A percentile compares a stretch with the other conserved stretches of the same genome.
Evolutionary conservation across 2,113 vertebrate species (phyloP).

Genomic region (Hymenochirus boettgeri): DNA sequence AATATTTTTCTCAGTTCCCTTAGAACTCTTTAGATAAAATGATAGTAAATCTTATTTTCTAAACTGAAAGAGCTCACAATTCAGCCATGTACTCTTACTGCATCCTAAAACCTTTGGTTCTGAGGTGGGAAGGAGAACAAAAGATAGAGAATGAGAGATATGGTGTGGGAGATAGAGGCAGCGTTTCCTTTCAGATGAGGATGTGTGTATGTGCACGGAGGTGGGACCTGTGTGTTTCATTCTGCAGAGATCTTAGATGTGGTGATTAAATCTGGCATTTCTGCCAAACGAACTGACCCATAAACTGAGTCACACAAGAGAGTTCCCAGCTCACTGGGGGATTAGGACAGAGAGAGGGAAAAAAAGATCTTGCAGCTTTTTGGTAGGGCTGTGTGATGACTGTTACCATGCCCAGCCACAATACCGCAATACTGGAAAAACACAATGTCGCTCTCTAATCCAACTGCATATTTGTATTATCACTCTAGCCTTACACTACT

Average conservation of each 20-base stretch:
- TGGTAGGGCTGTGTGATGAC: slow-evolving; percentile 13
- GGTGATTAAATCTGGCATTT: slow-evolving; percentile 43
- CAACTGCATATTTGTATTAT: no score
- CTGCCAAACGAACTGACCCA: slow-evolving; percentile 41
- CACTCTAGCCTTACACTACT: no score
- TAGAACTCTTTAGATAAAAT: no score
- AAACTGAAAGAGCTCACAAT: no score
- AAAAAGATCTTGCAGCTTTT: slow-evolving; percentile 24
- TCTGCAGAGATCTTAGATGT: slow-evolving; percentile 40
- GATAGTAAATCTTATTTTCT: no score
- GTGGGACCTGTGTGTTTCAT: slow-evolving; percentile 20
- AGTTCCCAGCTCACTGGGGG: slow-evolving; percentile 37
- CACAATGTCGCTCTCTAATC: no score
- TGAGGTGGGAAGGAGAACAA: neutral
- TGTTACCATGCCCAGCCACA: slow-evolving; percentile 1
- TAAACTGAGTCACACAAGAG: slow-evolving; percentile 41
- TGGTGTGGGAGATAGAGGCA: slow-evolving; percentile 9
- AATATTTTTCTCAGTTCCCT: no score
- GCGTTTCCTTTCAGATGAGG: slow-evolving; percentile 24
- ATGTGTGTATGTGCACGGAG: slow-evolving; percentile 22
- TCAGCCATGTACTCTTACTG: no score
- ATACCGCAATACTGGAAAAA: neutral
- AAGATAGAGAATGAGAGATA: slow-evolving; percentile 3
- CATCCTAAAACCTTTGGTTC: neutral
- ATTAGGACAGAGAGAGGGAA: slow-evolving; percentile 16